Percentiles rank a stretch among this genome's conserved stretches.
These are phyloP conservation scores for Xerus inauris DNA, from an alignment of 2,113 vertebrate species.

Conservation along the genomic window DNA sequence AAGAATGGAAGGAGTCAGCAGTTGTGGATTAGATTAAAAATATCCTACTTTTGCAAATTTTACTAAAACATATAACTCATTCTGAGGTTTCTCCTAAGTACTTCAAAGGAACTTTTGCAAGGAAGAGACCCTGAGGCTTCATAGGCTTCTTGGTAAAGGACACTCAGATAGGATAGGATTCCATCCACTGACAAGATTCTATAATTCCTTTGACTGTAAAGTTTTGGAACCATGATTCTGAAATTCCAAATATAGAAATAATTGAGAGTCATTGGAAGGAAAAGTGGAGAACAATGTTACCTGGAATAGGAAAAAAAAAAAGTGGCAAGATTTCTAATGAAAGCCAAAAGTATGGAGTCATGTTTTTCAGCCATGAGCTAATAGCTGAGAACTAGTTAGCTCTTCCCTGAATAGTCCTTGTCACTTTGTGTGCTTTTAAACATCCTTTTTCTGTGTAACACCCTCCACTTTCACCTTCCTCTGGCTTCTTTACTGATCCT, in stretches of 20 bases:
- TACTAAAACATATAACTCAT: not conserved
- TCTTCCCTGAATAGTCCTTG: not conserved
- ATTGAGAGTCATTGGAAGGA: not conserved
- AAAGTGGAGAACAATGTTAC: not conserved
- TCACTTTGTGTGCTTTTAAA: not conserved
- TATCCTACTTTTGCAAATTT: not conserved
- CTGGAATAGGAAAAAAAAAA: not conserved
- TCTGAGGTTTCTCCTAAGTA: not conserved
- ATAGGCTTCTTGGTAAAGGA: not conserved
- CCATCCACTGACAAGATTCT: not conserved
- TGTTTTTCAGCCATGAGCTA: not conserved
- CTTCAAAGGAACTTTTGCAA: not conserved
- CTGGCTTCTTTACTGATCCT: not conserved
- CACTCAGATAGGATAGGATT: not conserved
- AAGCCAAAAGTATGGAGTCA: not conserved
- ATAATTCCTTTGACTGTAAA: slow-evolving; percentile 10
- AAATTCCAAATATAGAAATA: slow-evolving; percentile 28
- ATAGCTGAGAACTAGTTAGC: not conserved
- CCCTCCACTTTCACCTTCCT: not conserved
- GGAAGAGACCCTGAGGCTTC: not conserved
- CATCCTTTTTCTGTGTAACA: not conserved
- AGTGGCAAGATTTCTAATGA: not conserved
- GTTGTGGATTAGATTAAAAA: not conserved
- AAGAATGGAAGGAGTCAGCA: not conserved
- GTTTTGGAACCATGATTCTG: slow-evolving; percentile 27